Percentiles rank a stretch among this genome's conserved stretches.
phyloP scores from a whole-genome alignment of 2,888 invertebrate genomes.

The Dione vanillae region DNA sequence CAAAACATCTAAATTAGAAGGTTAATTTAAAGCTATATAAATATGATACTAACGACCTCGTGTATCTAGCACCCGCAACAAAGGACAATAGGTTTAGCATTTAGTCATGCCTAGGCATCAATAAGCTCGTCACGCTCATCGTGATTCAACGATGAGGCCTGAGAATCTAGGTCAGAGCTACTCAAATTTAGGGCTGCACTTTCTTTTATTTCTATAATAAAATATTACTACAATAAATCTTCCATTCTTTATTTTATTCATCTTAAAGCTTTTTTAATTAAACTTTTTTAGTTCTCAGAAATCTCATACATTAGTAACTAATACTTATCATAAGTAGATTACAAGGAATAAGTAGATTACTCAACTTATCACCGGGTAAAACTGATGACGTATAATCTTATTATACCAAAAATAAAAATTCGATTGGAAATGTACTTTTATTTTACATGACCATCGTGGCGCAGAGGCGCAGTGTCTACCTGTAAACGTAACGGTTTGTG shows the following conservation, averaged over 20 bases:
- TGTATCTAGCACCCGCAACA: constrained; percentile 31
- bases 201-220: too few species aligned
- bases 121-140: constrained; percentile 49
- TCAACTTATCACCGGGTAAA: neutral
- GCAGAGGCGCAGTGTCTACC: too few species aligned
- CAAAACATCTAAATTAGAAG: neutral
- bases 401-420: neutral
- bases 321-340: too few species aligned
- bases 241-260: too few species aligned
- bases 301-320: too few species aligned
- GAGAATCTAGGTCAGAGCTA: constrained; percentile 36
- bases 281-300: too few species aligned
- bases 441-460: too few species aligned
- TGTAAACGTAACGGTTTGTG: too few species aligned
- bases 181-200: neutral
- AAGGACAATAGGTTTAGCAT: constrained; percentile 43
- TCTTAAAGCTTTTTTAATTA: too few species aligned
- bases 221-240: too few species aligned
- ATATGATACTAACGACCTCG: neutral
- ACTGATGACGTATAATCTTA: neutral
- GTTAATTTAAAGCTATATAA: neutral
- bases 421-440: neutral
- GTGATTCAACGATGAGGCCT: constrained; percentile 47
- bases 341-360: neutral
- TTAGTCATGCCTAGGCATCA: constrained; percentile 44